Base-by-base conservation (phyloP, 2,888 invertebrate species). In the Andrena chrysosceles region DNA sequence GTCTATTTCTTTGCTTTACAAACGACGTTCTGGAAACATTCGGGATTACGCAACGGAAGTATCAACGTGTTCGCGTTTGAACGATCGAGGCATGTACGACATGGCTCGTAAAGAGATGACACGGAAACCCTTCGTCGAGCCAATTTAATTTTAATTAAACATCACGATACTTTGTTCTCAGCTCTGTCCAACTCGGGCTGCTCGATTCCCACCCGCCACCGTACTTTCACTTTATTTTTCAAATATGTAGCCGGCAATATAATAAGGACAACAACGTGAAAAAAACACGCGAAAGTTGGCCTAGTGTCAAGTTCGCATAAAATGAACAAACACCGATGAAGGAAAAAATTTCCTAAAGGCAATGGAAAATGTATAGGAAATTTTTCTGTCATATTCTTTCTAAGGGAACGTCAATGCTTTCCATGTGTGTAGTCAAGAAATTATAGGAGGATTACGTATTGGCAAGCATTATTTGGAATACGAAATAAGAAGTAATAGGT, bases 71-170 rank as follows among this genome's bases (percentile, higher is more conserved):
- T 56, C 23, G 56, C 33, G 26, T 29, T 79, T 23, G 42, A 68
- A 72, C 42, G 66, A 35, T n/a, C 29, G 7, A 42, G 20, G 16
- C 52, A 35, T 54, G 29, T 35, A 42, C 20, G 10, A 70, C 2
- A 77, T n/a, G 13, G 56, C 29, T 2, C 31, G 49, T 13, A n/a
- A 66, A 48, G 59, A 69, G 66, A 62, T 52, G 23, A 16, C 23
- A 64, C 73, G 26, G 69, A 67, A 70, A 73, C 52, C 48, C 77
- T 77, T 67, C 60, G 60, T 67, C 62, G 48, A 77, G 77, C 33
- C 59, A 77, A 79, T 81, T 81, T 80, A 64, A 10, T 29, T 81
- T 64, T 80, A 69, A 81, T 73, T 80, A 63, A 33, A 69, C 29
- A 26, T n/a, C 31, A n/a, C 23, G 13, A 3, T 60, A 63, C 54